Percentiles rank a stretch among this genome's conserved stretches.
Conservation (phyloP, 2,113 vertebrate genomes). For the Urocolius indicus region DNA sequence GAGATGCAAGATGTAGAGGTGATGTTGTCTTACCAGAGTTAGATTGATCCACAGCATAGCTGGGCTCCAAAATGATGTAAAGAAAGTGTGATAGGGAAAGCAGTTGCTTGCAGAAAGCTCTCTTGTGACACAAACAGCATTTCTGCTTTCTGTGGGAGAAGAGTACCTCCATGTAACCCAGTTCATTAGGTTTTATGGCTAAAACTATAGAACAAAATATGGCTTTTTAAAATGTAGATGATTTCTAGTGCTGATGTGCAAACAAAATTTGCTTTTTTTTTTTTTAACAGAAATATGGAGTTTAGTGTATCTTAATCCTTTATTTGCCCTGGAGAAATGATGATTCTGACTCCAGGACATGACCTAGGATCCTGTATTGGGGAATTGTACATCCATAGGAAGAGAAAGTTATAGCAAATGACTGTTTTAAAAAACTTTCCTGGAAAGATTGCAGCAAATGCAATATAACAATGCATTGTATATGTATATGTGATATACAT, state of each 20-base stretch:
- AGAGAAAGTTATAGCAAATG: neutral
- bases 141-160: neutral
- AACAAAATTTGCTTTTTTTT: neutral
- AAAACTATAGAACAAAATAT: neutral
- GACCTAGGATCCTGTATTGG: neutral
- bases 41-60: too few species aligned
- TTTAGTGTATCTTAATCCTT: neutral
- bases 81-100: neutral
- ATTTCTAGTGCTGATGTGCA: neutral
- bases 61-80: neutral
- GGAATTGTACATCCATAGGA: neutral
- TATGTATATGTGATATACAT: neutral
- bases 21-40: neutral
- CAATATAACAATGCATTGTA: neutral
- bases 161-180: neutral
- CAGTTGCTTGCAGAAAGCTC: neutral
- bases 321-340: neutral
- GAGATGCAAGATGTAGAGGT: neutral
- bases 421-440: neutral
- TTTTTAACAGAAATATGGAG: neutral
- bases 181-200: conserved; percentile 4
- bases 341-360: neutral
- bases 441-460: neutral
- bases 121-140: neutral
- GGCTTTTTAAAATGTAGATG: neutral